Base-by-base conservation (phyloP, 1,140 invertebrate species). In the Ericerus pela region DNA sequence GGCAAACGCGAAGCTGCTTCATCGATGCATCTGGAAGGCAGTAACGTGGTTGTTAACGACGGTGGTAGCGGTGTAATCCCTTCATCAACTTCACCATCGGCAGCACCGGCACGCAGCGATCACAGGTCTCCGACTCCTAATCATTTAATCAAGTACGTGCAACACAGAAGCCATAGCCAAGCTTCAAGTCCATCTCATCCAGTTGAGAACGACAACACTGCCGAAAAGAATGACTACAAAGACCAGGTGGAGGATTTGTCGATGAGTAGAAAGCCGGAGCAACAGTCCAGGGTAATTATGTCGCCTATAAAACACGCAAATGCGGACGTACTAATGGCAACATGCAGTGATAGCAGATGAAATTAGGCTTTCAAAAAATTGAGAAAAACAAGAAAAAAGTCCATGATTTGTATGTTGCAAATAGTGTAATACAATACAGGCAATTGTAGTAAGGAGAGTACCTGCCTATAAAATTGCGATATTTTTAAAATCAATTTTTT, bases 181-280 rank as follows among this genome's bases (percentile, higher is more conserved):
- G 28, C 56, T 54, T 33, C 61, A 58, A 16, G 62, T 57, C 52
- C 62, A 12, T 38, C 59, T 27, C 52, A 55, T 29, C 53, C 58
- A 3, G n/a, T 47, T 47, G 26, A 18, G 43, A 18, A 53, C 53
- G 14, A 55, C 33, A 55, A 26, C 51, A 56, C 22, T 58, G 56
- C 47, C 64, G 60, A 59, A 1, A 53, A 5, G 54, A 54, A 29
- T 10, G 59, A 60, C 28, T 60, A 64, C 26, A 67, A 73, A 0
- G 68, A 75, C 33, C 66, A 72, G 47, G 73, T 74, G 0, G 72
- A 75, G 54, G 74, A 75, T 62, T 61, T 75, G 0, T 74, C 73
- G 2, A 62, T 75, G 1, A 62, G 59, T 55, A 62, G 70, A 4
- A 72, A 66, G 55, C 52, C 63, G n/a, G 62, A 63, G 18, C 61